A percentile compares a stretch with the other conserved stretches of the same genome.
phyloP scores from a whole-genome alignment of 2,888 invertebrate genomes.

The Macropis europaea region DNA sequence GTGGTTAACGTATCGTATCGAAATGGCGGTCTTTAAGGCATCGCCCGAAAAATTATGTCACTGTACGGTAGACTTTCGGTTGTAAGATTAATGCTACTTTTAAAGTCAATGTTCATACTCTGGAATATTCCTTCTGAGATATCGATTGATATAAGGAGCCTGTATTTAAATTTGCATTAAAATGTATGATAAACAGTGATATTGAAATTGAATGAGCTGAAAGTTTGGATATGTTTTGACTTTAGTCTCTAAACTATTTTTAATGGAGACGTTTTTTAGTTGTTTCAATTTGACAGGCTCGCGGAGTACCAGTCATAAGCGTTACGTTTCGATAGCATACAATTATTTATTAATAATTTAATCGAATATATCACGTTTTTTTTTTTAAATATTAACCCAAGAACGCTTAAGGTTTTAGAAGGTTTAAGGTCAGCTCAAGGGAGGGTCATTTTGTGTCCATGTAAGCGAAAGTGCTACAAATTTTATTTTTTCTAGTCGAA shows the following conservation, averaged over 20 bases:
- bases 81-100: neutral
- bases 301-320: no score
- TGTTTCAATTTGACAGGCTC: no score
- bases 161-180: neutral
- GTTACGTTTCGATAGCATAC: no score
- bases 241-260: neutral
- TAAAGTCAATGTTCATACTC: neutral
- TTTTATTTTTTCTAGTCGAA: no score
- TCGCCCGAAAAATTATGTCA: constrained; percentile 24
- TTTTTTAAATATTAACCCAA: no score
- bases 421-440: no score
- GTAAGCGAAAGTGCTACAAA: no score
- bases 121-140: neutral
- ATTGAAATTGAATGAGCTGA: neutral
- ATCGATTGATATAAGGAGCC: neutral
- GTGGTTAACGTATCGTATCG: constrained; percentile 27
- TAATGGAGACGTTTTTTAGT: no score
- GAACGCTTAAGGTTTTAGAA: no score
- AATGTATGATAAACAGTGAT: neutral
- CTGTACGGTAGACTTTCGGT: constrained; percentile 6
- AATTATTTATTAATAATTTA: no score
- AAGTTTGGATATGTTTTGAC: neutral
- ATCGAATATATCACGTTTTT: no score
- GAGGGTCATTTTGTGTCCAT: no score
- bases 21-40: constrained; percentile 20